A percentile compares a stretch with the other conserved stretches of the same genome.
Conservation (phyloP, 1,140 invertebrate genomes). For the Brachionus plicatilis region DNA sequence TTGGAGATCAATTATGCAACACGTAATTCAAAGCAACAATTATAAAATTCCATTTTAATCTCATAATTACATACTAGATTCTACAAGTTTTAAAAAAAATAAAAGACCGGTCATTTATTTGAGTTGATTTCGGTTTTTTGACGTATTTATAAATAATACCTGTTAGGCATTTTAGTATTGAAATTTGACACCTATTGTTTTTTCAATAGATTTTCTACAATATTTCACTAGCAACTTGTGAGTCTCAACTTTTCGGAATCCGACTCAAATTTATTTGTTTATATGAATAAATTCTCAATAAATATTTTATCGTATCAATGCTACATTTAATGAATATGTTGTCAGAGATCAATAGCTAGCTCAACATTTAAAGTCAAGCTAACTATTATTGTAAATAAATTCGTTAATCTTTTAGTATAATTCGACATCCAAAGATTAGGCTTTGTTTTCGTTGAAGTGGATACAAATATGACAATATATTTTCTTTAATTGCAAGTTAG, state of each 20-base stretch:
- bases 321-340: not conserved
- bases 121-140: not conserved
- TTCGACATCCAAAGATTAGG: not conserved
- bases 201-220: constrained; percentile 15
- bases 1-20: constrained; percentile 37
- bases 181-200: constrained; percentile 21
- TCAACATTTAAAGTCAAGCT: not conserved
- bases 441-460: not conserved
- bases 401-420: constrained; percentile 15
- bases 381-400: constrained; percentile 14
- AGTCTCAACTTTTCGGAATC: not conserved
- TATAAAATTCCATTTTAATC: constrained; percentile 14
- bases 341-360: not conserved
- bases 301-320: constrained; percentile 28
- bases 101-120: not conserved
- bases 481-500: constrained; percentile 19
- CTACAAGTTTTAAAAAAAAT: not conserved
- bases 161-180: constrained; percentile 25
- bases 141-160: constrained; percentile 30
- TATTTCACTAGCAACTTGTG: constrained; percentile 10
- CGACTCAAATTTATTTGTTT: not conserved
- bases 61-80: constrained; percentile 15
- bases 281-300: constrained; percentile 23
- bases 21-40: not conserved
- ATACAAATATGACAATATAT: not conserved